Evolutionary conservation across 2,888 invertebrate genomes (phyloP).

Genomic region (Drosophila tanythrix): DNA sequence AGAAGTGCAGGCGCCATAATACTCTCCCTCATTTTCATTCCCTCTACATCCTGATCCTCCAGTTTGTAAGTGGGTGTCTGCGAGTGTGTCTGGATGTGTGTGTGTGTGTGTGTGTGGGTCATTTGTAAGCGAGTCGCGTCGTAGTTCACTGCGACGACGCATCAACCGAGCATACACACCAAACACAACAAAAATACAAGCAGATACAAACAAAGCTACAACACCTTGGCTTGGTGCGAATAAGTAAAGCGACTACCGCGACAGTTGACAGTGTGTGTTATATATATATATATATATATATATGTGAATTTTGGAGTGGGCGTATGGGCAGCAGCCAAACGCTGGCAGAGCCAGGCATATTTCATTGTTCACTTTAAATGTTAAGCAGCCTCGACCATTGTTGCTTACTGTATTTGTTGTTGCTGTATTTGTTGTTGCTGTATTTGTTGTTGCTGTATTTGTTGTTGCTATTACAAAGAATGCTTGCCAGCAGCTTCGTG

Average conservation of each 20-base stretch:
- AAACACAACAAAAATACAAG: constrained; percentile 26
- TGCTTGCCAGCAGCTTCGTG: constrained; percentile 52
- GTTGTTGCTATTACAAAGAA: constrained; percentile 41
- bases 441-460: constrained; percentile 22
- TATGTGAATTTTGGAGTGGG: neutral
- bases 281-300: neutral
- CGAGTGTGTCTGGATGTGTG: constrained; percentile 4
- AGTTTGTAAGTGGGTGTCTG: neutral
- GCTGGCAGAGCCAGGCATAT: constrained; percentile 57
- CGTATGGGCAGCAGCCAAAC: constrained; percentile 39
- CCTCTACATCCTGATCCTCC: constrained; percentile 7
- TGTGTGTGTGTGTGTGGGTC: constrained; percentile 33
- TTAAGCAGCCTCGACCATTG: constrained; percentile 66
- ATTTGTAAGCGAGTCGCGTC: constrained; percentile 74
- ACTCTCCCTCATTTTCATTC: constrained; percentile 22
- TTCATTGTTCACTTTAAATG: constrained; percentile 81
- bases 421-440: constrained; percentile 36
- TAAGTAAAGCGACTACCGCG: constrained; percentile 54
- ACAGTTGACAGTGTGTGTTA: neutral
- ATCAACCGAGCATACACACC: constrained; percentile 35
- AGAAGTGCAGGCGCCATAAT: constrained; percentile 54
- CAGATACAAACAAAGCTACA: constrained; percentile 38
- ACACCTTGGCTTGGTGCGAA: constrained; percentile 72
- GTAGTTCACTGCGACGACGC: constrained; percentile 41
- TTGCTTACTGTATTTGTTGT: constrained; percentile 14